phyloP scores from a whole-genome alignment of 2,113 vertebrate genomes.

The Synchiropus splendidus region DNA sequence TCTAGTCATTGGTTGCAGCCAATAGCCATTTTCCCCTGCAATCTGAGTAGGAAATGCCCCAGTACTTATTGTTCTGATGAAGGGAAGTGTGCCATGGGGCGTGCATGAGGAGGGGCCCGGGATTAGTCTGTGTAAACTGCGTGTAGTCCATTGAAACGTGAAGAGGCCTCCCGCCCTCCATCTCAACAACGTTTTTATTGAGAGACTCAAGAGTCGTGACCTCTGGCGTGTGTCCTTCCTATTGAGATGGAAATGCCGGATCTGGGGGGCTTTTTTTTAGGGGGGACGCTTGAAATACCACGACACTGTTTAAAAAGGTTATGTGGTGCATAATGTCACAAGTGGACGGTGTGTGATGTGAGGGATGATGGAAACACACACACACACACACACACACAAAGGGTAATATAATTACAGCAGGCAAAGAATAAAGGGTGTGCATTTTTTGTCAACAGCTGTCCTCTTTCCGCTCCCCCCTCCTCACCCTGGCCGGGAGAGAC shows the following conservation, averaged over 20 bases:
- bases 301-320: too few species aligned
- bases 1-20: too few species aligned
- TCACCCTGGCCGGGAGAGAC: slow-evolving; percentile 52
- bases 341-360: too few species aligned
- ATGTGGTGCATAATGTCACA: too few species aligned
- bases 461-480: slow-evolving; percentile 24
- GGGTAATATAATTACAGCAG: slow-evolving; percentile 28
- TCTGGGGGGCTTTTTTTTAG: too few species aligned
- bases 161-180: slow-evolving; percentile 38
- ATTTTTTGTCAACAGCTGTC: slow-evolving; percentile 28
- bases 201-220: slow-evolving; percentile 43
- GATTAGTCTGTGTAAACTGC: slow-evolving; percentile 47
- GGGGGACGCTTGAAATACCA: too few species aligned
- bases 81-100: too few species aligned
- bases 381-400: slow-evolving; percentile 8
- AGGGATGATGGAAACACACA: slow-evolving; percentile 4
- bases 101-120: too few species aligned
- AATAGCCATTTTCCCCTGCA: too few species aligned
- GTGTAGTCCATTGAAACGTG: slow-evolving; percentile 49
- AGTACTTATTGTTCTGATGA: too few species aligned
- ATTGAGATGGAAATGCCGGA: slow-evolving; percentile 54
- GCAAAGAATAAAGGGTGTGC: slow-evolving; percentile 13
- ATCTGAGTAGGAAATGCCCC: too few species aligned
- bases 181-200: slow-evolving; percentile 33
- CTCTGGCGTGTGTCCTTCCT: slow-evolving; percentile 43